Evolutionary conservation across 2,797 vertebrate species (phyloP).

Genomic region (Nannoperca obscura): DNA sequence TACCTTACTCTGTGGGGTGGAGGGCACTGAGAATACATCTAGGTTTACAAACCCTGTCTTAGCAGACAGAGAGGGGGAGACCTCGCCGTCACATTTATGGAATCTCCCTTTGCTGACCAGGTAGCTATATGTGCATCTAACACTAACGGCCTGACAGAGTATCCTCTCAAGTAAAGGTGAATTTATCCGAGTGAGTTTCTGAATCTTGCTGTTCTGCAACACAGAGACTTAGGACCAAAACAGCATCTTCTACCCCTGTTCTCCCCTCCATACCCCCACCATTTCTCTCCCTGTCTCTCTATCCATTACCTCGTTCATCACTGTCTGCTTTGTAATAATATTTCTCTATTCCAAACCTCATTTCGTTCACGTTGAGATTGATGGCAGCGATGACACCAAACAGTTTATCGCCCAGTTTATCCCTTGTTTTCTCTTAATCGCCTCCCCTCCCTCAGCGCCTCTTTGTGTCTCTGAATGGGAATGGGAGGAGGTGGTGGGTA

Average conservation of each 20-base stretch:
- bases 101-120: conserved; percentile 50
- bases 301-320: conserved; percentile 86
- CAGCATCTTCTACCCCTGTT: conserved; percentile 45
- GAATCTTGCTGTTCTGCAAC: conserved; percentile 32
- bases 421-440: conserved; percentile 90
- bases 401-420: conserved; percentile 90
- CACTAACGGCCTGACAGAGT: conserved; percentile 22
- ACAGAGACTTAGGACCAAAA: conserved; percentile 45
- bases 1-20: conserved; percentile 76
- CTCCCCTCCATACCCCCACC: conserved; percentile 25
- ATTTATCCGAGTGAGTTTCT: conserved; percentile 43
- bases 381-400: conserved; percentile 90
- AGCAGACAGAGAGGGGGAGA: conserved; percentile 49
- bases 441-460: conserved; percentile 68
- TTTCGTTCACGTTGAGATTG: conserved; percentile 89
- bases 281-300: conserved; percentile 65
- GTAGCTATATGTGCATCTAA: conserved; percentile 31
- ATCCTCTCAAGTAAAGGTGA: conserved; percentile 51
- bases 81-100: conserved; percentile 41
- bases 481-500: conserved; percentile 57
- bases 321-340: conserved; percentile 92
- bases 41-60: conserved; percentile 64
- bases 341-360: conserved; percentile 90
- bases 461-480: conserved; percentile 76
- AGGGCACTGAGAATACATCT: conserved; percentile 62